A percentile compares a stretch with the other conserved stretches of the same genome.
Conservation (phyloP, 2,113 vertebrate genomes). For the Chloropsis cyanopogon region DNA sequence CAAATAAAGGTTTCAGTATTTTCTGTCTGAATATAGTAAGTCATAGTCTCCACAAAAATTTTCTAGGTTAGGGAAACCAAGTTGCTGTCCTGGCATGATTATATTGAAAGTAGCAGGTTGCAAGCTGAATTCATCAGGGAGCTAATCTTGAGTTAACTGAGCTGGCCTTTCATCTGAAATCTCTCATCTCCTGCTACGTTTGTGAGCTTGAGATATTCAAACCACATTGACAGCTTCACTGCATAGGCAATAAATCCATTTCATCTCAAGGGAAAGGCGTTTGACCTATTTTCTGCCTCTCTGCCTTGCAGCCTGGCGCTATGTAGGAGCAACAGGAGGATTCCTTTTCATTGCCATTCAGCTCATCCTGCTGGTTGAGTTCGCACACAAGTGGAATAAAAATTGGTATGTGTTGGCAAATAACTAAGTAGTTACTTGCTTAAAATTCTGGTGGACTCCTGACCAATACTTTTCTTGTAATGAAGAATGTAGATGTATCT, state of each 20-base stretch:
- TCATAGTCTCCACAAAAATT: neutral
- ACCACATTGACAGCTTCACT: neutral
- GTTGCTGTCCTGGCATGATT: neutral
- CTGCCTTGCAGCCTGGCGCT: conserved; percentile 87
- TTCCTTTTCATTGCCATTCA: conserved; percentile 90
- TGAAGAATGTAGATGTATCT: neutral
- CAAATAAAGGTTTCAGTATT: conserved; percentile 11
- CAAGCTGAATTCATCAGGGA: neutral
- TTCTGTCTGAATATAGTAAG: neutral
- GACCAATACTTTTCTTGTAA: rapidly evolving
- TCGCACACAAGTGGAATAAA: conserved; percentile 98
- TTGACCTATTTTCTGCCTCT: conserved; percentile 9
- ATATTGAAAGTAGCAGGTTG: neutral
- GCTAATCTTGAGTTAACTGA: neutral
- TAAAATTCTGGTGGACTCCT: neutral
- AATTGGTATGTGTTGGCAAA: conserved; percentile 86
- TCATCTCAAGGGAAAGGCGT: neutral
- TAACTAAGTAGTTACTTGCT: neutral
- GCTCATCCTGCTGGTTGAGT: conserved; percentile 91
- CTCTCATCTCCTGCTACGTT: neutral
- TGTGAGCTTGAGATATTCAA: neutral
- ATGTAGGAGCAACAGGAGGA: conserved; percentile 84
- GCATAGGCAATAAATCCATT: neutral
- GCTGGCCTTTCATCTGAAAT: neutral
- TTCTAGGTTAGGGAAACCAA: neutral